Percentiles rank a stretch among this genome's conserved stretches.
phyloP scores from a whole-genome alignment of 2,797 vertebrate genomes.

The Urophycis tenuis region DNA sequence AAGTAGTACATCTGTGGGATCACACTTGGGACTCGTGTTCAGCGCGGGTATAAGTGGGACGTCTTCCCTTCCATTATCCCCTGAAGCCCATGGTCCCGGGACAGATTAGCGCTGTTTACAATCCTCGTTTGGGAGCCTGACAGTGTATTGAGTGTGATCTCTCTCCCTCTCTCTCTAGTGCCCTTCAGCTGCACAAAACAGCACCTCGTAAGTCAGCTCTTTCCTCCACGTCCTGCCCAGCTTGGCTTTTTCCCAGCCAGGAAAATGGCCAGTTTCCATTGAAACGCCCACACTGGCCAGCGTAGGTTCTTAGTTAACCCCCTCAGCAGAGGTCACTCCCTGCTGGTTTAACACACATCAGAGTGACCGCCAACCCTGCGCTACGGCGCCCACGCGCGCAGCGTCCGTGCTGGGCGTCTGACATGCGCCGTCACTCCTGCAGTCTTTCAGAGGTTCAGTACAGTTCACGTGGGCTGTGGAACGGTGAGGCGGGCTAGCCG shows the following conservation, averaged over 20 bases:
- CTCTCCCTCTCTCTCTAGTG: not conserved
- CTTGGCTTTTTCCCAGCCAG: not conserved
- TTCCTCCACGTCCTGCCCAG: not conserved
- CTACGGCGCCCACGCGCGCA: not conserved
- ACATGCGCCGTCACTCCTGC: not conserved
- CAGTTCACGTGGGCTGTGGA: not conserved
- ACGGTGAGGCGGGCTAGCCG: not conserved
- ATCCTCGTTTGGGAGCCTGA: not conserved
- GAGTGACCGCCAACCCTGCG: not conserved
- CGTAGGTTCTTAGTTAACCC: not conserved
- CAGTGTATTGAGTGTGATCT: slow-evolving; percentile 9
- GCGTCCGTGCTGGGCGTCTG: not conserved
- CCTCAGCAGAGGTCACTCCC: not conserved
- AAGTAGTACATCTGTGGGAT: not conserved
- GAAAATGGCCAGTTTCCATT: not conserved
- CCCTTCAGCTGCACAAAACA: not conserved
- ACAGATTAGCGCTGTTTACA: not conserved
- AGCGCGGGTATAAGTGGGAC: not conserved
- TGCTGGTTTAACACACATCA: not conserved
- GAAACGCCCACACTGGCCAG: not conserved
- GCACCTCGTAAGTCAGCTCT: not conserved
- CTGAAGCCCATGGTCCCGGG: not conserved
- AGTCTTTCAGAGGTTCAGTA: not conserved
- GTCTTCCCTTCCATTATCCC: not conserved
- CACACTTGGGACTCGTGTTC: not conserved